These are phyloP conservation scores for Drosophila sturtevanti DNA, from an alignment of 1,140 invertebrate genomes.

Conservation along the genomic window DNA sequence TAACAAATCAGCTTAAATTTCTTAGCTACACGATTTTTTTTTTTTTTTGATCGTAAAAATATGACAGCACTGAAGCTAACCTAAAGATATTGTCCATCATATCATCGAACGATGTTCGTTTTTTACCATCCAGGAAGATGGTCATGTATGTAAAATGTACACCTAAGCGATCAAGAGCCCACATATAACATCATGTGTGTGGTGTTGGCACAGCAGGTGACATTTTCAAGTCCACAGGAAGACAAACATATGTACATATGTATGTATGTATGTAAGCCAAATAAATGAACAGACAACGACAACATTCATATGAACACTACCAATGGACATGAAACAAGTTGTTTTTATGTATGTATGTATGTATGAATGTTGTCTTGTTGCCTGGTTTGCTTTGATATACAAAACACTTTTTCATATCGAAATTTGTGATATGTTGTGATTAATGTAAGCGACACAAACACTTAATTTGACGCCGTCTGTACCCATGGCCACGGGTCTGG, in stretches of 20 bases:
- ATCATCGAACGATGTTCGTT: conserved; percentile 43
- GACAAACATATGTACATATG: conserved; percentile 37
- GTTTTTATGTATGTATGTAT: conserved; percentile 39
- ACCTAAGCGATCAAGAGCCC: conserved; percentile 1
- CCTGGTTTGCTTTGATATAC: conserved; percentile 68
- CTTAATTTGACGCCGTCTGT: conserved; percentile 79
- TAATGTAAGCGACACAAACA: conserved; percentile 82
- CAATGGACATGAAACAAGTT: conserved; percentile 68
- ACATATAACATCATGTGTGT: conserved; percentile 52
- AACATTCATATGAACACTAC: conserved; percentile 45
- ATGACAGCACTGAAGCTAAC: conserved; percentile 19
- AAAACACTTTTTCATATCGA: conserved; percentile 81
- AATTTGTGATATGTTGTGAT: conserved; percentile 81
- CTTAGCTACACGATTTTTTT: too few species aligned
- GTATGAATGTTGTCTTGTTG: conserved; percentile 15
- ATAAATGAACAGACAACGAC: conserved; percentile 54
- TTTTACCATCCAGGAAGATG: conserved; percentile 42
- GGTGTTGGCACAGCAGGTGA: conserved; percentile 81
- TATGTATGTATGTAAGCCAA: conserved; percentile 29
- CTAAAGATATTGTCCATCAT: conserved; percentile 65
- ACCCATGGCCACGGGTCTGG: conserved; percentile 52
- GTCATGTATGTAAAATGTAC: not conserved
- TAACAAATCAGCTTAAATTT: not conserved
- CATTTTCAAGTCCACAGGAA: conserved; percentile 61
- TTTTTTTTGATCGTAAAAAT: conserved; percentile 18